These are phyloP conservation scores for Saiga tatarica DNA, from an alignment of 2,113 vertebrate species.

Conservation along the genomic window DNA sequence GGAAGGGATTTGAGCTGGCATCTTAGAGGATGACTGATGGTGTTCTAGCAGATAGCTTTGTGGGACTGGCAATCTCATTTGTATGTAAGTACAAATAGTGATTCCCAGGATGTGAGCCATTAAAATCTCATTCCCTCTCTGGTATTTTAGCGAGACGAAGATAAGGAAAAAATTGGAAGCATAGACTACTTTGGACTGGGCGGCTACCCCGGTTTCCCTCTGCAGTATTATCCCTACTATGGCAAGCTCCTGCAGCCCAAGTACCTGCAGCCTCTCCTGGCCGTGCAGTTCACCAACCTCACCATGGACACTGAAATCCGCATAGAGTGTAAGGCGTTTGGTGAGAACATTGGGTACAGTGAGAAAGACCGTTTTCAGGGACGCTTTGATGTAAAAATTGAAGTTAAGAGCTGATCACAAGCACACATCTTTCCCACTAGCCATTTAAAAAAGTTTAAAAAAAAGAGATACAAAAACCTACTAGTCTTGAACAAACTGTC, in stretches of 20 bases:
- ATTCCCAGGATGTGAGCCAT: neutral
- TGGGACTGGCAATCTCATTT: neutral
- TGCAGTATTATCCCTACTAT: conserved; percentile 98
- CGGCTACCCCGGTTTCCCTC: conserved; percentile 85
- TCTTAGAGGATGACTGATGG: neutral
- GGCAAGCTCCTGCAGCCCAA: conserved; percentile 91
- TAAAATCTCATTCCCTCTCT: neutral
- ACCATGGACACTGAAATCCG: conserved; percentile 86
- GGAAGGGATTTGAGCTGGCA: neutral
- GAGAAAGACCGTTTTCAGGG: conserved; percentile 98
- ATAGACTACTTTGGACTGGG: conserved; percentile 89
- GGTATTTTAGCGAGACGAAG: conserved; percentile 87
- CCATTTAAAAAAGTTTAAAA: conserved; percentile 84
- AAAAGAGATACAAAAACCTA: conserved; percentile 85
- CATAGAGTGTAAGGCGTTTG: conserved; percentile 93
- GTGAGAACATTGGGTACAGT: conserved; percentile 92
- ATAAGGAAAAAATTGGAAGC: conserved; percentile 80
- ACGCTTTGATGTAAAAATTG: conserved; percentile 97
- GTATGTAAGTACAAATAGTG: neutral
- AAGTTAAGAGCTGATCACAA: conserved; percentile 91
- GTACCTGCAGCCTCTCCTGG: conserved; percentile 97
- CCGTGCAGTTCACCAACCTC: conserved; percentile 93
- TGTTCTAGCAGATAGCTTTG: neutral
- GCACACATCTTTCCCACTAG: conserved; percentile 81
- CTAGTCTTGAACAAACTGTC: conserved; percentile 99